Conservation (phyloP, 2,113 vertebrate species). For the Falco punctatus region DNA sequence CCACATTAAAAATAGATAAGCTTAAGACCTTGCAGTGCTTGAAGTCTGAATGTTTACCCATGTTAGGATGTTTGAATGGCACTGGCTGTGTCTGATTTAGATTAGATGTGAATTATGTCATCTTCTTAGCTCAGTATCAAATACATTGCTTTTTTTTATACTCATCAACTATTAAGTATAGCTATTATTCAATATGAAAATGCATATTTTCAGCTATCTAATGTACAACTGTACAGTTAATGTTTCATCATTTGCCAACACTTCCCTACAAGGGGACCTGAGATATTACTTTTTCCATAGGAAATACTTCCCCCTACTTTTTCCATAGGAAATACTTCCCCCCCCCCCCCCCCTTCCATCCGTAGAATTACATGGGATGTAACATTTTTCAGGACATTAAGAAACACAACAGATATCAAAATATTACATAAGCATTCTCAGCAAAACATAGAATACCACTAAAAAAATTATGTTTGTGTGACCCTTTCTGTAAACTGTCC, state of each 20-base stretch:
- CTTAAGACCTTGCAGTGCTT: not conserved
- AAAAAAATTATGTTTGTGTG: not conserved
- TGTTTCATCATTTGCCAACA: not conserved
- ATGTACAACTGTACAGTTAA: not conserved
- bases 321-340: not conserved
- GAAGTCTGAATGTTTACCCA: not conserved
- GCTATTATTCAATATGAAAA: not conserved
- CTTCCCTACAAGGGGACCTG: not conserved
- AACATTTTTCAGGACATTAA: not conserved
- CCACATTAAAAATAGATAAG: not conserved
- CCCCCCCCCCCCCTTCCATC: not conserved
- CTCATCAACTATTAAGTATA: not conserved
- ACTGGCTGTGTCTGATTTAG: not conserved
- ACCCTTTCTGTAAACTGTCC: not conserved
- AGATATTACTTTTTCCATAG: not conserved
- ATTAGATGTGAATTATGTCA: not conserved
- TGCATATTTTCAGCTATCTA: not conserved
- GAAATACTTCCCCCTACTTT: not conserved
- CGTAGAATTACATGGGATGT: not conserved
- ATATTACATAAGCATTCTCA: not conserved
- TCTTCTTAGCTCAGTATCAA: not conserved
- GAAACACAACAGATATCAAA: not conserved
- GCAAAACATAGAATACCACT: not conserved
- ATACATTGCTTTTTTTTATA: not conserved
- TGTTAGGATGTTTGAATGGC: not conserved